These are phyloP conservation scores for Clusia tigrina DNA, from an alignment of 2,888 invertebrate genomes.

Conservation along the genomic window DNA sequence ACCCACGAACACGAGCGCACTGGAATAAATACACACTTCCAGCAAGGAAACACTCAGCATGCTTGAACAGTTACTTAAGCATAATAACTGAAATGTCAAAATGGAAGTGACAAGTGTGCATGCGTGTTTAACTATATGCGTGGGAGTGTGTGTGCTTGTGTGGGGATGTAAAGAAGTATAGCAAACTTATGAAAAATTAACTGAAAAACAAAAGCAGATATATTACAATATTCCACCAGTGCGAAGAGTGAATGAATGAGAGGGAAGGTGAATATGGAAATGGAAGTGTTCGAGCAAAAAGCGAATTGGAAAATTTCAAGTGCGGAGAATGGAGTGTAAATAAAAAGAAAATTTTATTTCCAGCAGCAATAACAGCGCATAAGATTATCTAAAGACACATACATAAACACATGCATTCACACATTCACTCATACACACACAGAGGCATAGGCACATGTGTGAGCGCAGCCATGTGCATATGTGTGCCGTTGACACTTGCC, in stretches of 20 bases:
- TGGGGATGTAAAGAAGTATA: constrained; percentile 14
- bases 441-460: constrained; percentile 23
- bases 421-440: not conserved
- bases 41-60: constrained; percentile 11
- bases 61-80: constrained; percentile 34
- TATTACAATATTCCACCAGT: too few relatives aligned
- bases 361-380: too few relatives aligned
- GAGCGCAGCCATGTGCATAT: constrained; percentile 32
- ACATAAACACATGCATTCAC: too few relatives aligned
- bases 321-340: too few relatives aligned
- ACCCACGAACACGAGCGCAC: not conserved
- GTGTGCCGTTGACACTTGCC: constrained; percentile 46
- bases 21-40: not conserved
- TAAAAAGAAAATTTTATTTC: too few relatives aligned
- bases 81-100: constrained; percentile 29
- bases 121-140: too few relatives aligned
- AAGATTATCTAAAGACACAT: too few relatives aligned
- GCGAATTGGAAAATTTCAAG: not conserved
- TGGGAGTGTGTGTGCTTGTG: too few relatives aligned
- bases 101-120: constrained; percentile 29
- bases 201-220: not conserved
- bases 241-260: too few relatives aligned
- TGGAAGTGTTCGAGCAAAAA: not conserved
- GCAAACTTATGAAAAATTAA: constrained; percentile 25
- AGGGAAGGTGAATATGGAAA: too few relatives aligned